Conservation (phyloP, 1,140 invertebrate genomes). For the Anastrepha obliqua region DNA sequence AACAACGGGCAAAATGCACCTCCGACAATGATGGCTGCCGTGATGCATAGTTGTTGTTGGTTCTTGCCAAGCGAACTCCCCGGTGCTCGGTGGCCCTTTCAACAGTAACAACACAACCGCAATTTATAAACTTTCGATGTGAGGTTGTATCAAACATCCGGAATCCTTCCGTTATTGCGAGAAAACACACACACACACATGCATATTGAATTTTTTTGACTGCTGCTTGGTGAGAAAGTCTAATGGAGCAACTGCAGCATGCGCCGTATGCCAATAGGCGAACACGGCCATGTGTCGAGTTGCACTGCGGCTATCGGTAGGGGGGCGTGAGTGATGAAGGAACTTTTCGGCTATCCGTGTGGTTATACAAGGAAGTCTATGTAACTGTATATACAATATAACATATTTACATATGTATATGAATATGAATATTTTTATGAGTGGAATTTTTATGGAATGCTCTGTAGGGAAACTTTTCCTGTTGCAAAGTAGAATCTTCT, state of each 20-base stretch:
- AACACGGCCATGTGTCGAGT: not conserved
- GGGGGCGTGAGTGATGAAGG: not conserved
- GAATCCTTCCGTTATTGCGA: conserved; percentile 47
- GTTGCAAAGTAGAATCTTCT: not conserved
- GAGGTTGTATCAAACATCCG: conserved; percentile 52
- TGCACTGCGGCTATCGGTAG: too few species aligned
- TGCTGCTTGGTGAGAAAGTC: not conserved
- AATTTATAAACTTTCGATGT: conserved; percentile 52
- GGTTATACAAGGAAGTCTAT: not conserved
- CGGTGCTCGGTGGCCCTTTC: not conserved
- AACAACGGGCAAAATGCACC: conserved; percentile 17
- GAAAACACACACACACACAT: not conserved
- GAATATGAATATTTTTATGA: conserved; percentile 3
- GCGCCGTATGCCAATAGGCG: not conserved
- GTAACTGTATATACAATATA: too few species aligned
- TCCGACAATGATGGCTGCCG: not conserved
- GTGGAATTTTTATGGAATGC: not conserved
- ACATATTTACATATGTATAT: too few species aligned
- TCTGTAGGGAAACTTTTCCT: not conserved
- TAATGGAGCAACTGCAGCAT: conserved; percentile 18
- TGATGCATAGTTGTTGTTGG: not conserved
- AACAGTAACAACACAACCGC: conserved; percentile 24
- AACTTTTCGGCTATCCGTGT: not conserved
- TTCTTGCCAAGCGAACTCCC: conserved; percentile 14
- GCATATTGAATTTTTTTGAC: not conserved